These are phyloP conservation scores for Teleogryllus oceanicus DNA, from an alignment of 2,888 invertebrate genomes.

Conservation along the genomic window DNA sequence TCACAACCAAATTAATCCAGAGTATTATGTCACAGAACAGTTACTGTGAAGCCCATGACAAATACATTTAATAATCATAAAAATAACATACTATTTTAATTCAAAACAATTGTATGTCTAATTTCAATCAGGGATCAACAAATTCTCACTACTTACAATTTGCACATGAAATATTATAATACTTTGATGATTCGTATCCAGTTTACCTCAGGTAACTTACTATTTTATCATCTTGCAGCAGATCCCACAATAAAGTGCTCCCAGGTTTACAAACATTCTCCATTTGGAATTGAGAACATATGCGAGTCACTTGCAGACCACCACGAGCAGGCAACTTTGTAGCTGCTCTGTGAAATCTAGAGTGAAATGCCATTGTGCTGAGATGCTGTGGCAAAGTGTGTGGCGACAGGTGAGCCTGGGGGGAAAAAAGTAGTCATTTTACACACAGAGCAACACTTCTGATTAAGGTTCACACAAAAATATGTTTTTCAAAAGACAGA, in stretches of 20 bases:
- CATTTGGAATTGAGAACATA: conserved; percentile 54
- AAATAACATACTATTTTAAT: background rate
- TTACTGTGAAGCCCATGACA: background rate
- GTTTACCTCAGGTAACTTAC: conserved; percentile 52
- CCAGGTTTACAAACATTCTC: conserved; percentile 86
- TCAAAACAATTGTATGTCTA: background rate
- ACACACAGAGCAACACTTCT: background rate
- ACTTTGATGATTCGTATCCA: background rate
- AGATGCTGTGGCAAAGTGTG: conserved; percentile 46
- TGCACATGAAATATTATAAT: too few species aligned
- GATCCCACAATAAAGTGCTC: conserved; percentile 89
- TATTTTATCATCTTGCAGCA: conserved; percentile 86
- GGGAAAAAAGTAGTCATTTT: conserved; percentile 28
- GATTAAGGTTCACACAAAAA: too few species aligned
- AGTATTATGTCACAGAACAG: background rate
- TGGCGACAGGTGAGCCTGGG: conserved; percentile 44
- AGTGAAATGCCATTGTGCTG: conserved; percentile 40
- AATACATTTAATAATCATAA: background rate
- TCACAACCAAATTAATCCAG: background rate
- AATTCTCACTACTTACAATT: background rate
- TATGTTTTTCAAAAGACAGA: too few species aligned
- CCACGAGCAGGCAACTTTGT: conserved; percentile 30
- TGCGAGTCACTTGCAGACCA: conserved; percentile 39
- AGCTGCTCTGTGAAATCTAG: conserved; percentile 38
- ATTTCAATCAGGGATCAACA: background rate